phyloP scores from a whole-genome alignment of 2,888 invertebrate species.

The Drosophila mercatorum region DNA sequence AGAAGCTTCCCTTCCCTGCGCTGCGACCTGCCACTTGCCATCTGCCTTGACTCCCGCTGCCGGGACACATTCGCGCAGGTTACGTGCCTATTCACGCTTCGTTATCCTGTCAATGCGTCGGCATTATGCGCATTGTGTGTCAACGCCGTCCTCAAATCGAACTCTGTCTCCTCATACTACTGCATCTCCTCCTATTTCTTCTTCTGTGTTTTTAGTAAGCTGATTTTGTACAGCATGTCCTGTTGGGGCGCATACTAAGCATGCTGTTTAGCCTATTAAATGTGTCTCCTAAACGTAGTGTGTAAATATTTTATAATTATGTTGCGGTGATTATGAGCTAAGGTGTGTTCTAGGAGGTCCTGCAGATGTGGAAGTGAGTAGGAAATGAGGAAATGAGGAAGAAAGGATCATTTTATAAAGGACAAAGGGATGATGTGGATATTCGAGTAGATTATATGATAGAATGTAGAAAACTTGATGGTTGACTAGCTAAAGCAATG shows the following conservation, averaged over 20 bases:
- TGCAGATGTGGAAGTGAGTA: not conserved
- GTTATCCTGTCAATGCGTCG: constrained; percentile 82
- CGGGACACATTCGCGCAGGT: constrained; percentile 57
- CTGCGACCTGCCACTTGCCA: constrained; percentile 68
- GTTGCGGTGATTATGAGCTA: constrained; percentile 47
- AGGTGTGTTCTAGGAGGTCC: constrained; percentile 11
- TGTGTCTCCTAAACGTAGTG: constrained; percentile 68
- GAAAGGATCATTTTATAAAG: not conserved
- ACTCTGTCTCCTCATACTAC: constrained; percentile 1
- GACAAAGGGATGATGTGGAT: not conserved
- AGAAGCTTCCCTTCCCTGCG: constrained; percentile 32
- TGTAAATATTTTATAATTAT: constrained; percentile 68
- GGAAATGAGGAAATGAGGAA: not conserved
- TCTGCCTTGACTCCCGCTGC: constrained; percentile 64
- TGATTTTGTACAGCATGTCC: constrained; percentile 49
- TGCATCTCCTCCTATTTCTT: no score
- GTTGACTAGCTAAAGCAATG: no score
- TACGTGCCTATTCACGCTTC: constrained; percentile 83
- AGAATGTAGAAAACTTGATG: no score
- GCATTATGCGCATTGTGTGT: constrained; percentile 69
- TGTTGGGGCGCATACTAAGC: constrained; percentile 38
- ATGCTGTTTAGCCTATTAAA: constrained; percentile 76
- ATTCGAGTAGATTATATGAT: not conserved
- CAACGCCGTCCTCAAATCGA: constrained; percentile 47
- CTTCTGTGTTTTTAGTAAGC: constrained; percentile 43